Evolutionary conservation across 2,888 invertebrate species (phyloP), one percentile per base, ranked within the genome.

Genomic region (Pedicia rivosa): DNA sequence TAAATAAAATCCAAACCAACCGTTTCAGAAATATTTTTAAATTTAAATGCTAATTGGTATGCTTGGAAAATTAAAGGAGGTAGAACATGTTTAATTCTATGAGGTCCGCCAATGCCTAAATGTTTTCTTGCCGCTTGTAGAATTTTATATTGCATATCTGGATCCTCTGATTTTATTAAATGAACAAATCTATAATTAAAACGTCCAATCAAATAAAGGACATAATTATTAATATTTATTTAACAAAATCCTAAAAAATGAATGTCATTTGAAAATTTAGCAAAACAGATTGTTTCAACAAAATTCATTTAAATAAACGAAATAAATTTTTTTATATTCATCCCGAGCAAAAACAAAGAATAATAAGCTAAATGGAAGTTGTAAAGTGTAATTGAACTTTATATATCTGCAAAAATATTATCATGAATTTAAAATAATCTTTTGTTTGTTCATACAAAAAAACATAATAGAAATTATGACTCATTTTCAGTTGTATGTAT

Each of bases 21-120:
- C 8, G 86, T 73, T 8, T 81, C 75, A 41, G 74, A 70, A 12
- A 80, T 66, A 10, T 72, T 69, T 54, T 78, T 78, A 53, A 91
- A 95, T 37, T 77, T 74, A 56, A 78, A 81, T 1, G 92, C 87
- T 31, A 97, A 66, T 36, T 81, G 74, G 56, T 86, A 95, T 0
- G 94, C 90, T 56, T 90, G 83, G 63, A 97, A 95, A 36, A 97
- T 74, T 22, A 98, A 69, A 0, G 97, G 90, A 14, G 98, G 97
- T 47, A 98, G 69, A 0, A 91, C 88, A 59, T 83, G 86, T 46
- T 80, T 80, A 35, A 97, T 82, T 41, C 97, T 68, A 39, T 77
- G 68, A 8, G 83, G 78, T 0, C 95, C 95, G 14, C 97, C 97
- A n/a, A 72, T 71, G 29, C 84, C 84, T 46, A 99, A 72, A 48